Percentiles rank a stretch among this genome's conserved stretches.
These are phyloP conservation scores for Lamellibrachia satsuma DNA, from an alignment of 2,888 invertebrate species.

Conservation along the genomic window DNA sequence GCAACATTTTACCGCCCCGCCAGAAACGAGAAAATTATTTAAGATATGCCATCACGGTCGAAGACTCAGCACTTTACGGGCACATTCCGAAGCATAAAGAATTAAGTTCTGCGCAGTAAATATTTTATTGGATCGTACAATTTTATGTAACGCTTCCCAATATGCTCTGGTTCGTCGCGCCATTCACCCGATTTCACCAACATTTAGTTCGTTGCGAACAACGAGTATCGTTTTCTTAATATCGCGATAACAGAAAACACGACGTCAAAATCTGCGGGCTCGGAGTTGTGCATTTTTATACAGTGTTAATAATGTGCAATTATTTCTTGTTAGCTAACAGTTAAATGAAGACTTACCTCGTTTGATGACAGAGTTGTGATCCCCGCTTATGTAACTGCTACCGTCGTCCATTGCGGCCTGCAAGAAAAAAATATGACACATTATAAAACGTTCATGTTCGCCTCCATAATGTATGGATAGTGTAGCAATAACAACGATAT, in stretches of 20 bases:
- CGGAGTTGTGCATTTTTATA: background rate
- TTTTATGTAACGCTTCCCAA: background rate
- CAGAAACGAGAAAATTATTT: background rate
- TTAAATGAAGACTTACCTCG: conserved; percentile 55
- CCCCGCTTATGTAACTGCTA: conserved; percentile 50
- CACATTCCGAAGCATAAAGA: background rate
- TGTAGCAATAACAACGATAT: background rate
- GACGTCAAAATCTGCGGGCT: background rate
- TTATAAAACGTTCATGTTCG: conserved; percentile 6
- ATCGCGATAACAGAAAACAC: background rate
- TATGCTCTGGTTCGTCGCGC: background rate
- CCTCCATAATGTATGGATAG: background rate
- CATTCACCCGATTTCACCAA: background rate
- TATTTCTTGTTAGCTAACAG: background rate
- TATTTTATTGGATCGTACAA: background rate
- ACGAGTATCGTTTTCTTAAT: background rate
- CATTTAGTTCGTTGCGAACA: background rate
- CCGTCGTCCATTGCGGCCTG: conserved; percentile 50
- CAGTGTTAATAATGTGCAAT: background rate
- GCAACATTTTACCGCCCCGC: background rate
- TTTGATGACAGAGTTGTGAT: conserved; percentile 62
- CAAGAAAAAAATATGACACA: conserved; percentile 36
- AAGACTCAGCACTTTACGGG: background rate
- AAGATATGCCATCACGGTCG: background rate
- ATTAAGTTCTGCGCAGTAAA: background rate